phyloP scores from a whole-genome alignment of 2,888 invertebrate species.

The Ctena decussata region DNA sequence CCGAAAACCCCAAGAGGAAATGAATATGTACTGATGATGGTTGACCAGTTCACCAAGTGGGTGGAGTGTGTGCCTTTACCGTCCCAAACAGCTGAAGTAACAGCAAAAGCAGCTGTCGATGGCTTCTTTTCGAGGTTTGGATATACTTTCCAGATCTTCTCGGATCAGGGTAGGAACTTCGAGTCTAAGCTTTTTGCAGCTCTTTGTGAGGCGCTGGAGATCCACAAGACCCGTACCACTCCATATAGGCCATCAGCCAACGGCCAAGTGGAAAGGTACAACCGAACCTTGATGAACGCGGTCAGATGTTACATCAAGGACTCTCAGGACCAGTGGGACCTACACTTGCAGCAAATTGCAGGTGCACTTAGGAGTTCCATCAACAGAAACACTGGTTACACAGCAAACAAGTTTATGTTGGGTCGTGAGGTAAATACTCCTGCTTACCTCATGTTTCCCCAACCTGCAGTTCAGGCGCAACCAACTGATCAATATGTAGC shows the following conservation, averaged over 20 bases:
- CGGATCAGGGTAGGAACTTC: constrained; percentile 38
- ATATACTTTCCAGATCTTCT: constrained; percentile 1
- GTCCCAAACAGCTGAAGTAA: constrained; percentile 49
- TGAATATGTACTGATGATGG: constrained; percentile 44
- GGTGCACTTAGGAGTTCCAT: constrained; percentile 18
- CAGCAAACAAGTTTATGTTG: constrained; percentile 26
- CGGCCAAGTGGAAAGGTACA: constrained; percentile 45
- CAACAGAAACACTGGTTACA: constrained; percentile 23
- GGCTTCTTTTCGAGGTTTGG: constrained; percentile 43
- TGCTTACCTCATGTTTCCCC: constrained; percentile 16
- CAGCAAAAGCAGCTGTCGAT: constrained; percentile 45
- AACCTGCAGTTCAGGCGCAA: background rate
- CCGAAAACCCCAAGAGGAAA: background rate
- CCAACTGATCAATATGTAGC: constrained; percentile 10
- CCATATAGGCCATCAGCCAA: constrained; percentile 41
- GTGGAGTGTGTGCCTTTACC: constrained; percentile 49
- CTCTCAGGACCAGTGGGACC: constrained; percentile 15
- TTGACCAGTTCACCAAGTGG: constrained; percentile 63
- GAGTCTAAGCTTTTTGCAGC: constrained; percentile 19
- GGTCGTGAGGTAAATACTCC: constrained; percentile 25
- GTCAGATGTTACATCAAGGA: constrained; percentile 13
- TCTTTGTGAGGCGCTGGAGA: constrained; percentile 26
- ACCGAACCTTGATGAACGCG: constrained; percentile 20
- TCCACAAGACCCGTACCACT: constrained; percentile 47
- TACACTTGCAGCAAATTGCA: constrained; percentile 18